phyloP scores from a whole-genome alignment of 1,140 invertebrate genomes.

The Platorchestia sp. region DNA sequence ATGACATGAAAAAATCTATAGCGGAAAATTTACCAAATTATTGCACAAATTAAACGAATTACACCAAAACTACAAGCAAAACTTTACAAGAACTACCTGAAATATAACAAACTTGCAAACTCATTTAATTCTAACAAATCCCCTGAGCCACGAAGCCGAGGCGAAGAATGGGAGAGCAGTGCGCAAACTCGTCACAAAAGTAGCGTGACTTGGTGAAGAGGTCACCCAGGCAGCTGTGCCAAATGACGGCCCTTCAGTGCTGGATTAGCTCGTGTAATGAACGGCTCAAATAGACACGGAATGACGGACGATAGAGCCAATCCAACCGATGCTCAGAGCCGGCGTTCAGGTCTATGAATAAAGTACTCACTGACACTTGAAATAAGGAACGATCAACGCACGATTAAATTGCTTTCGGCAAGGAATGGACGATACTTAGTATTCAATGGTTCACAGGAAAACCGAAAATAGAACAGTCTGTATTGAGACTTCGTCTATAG shows the following conservation, averaged over 20 bases:
- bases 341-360: neutral
- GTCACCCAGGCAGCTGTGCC: neutral
- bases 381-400: neutral
- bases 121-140: no score
- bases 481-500: neutral
- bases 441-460: neutral
- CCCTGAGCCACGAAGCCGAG: no score
- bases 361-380: neutral
- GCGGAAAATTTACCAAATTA: no score
- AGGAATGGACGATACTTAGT: neutral
- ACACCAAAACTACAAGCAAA: no score
- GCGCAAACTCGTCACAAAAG: neutral
- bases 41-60: no score
- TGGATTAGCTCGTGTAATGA: constrained; percentile 38
- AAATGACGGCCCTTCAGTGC: constrained; percentile 30
- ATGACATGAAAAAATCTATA: no score
- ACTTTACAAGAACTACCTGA: no score
- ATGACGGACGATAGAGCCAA: neutral
- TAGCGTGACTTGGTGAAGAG: constrained; percentile 29
- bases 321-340: neutral
- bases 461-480: neutral
- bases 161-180: neutral
- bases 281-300: constrained; percentile 31
- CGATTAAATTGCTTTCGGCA: neutral
- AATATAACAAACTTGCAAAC: no score